Evolutionary conservation across 2,888 invertebrate genomes (phyloP).

Genomic region (Carterocephalus palaemon): DNA sequence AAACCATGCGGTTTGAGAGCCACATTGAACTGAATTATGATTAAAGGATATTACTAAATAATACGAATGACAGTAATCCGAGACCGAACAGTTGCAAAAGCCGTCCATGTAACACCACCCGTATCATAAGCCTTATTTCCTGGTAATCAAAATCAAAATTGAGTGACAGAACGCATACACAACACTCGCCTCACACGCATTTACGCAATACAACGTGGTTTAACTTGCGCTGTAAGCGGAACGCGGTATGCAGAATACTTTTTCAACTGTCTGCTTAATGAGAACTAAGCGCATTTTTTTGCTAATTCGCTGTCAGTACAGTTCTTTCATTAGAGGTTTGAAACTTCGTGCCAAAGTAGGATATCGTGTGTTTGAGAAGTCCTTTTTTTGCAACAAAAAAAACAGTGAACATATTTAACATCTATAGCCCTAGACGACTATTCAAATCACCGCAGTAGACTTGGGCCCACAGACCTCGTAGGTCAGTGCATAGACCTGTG

Average conservation of each 20-base stretch:
- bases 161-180: constrained; percentile 4
- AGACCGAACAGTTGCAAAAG: constrained; percentile 21
- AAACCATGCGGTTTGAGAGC: constrained; percentile 7
- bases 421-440: too few relatives aligned
- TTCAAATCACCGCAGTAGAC: too few relatives aligned
- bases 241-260: constrained; percentile 25
- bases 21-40: constrained; percentile 9
- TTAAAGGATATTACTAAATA: constrained; percentile 41
- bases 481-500: too few relatives aligned
- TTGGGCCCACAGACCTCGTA: too few relatives aligned
- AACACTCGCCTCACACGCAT: constrained; percentile 6
- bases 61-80: constrained; percentile 37
- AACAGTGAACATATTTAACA: too few relatives aligned
- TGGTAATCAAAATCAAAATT: constrained; percentile 7
- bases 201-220: constrained; percentile 30
- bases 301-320: constrained; percentile 10
- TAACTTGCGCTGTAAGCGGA: constrained; percentile 29
- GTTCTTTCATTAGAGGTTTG: neutral
- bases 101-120: constrained; percentile 22
- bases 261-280: constrained; percentile 20
- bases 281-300: constrained; percentile 23
- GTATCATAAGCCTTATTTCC: constrained; percentile 10
- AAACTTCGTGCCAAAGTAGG: too few relatives aligned
- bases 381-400: too few relatives aligned
- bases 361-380: too few relatives aligned